Conservation (phyloP, 2,113 vertebrate genomes). For the Sturnus vulgaris region DNA sequence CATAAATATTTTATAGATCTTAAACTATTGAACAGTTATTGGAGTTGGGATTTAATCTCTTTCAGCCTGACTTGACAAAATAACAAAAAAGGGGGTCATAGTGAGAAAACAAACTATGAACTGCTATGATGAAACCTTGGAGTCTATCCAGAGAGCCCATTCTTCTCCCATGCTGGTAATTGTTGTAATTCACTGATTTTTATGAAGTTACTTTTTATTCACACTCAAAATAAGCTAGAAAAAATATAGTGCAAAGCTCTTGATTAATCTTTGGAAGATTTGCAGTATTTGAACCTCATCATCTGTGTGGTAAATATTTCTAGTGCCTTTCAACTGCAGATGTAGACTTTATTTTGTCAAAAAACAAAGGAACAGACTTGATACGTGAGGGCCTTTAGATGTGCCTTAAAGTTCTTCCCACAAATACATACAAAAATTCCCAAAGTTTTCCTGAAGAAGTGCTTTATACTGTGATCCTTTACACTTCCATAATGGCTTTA, state of each 20-base stretch:
- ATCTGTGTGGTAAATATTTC: not conserved
- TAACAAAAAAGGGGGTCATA: not conserved
- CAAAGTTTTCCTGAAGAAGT: not conserved
- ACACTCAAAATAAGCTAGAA: not conserved
- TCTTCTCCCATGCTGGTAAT: not conserved
- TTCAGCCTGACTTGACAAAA: conserved; percentile 17
- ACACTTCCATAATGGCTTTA: not conserved
- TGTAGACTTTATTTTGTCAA: not conserved
- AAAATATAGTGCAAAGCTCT: not conserved
- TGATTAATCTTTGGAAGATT: not conserved
- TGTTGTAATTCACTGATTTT: not conserved
- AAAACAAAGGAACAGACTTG: not conserved
- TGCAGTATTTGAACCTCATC: not conserved
- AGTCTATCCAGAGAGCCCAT: not conserved
- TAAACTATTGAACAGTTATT: conserved; percentile 42
- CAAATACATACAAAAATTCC: not conserved
- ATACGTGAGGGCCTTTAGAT: not conserved
- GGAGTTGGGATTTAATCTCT: conserved; percentile 10
- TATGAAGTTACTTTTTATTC: conserved; percentile 5
- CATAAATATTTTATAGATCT: conserved; percentile 37
- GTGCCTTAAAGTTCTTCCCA: not conserved
- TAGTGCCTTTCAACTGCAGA: not conserved
- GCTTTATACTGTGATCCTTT: not conserved
- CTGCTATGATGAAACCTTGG: not conserved
- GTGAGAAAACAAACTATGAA: not conserved